Base-by-base conservation (phyloP, 1,140 invertebrate species). In the Bombus haemorrhoidalis region DNA sequence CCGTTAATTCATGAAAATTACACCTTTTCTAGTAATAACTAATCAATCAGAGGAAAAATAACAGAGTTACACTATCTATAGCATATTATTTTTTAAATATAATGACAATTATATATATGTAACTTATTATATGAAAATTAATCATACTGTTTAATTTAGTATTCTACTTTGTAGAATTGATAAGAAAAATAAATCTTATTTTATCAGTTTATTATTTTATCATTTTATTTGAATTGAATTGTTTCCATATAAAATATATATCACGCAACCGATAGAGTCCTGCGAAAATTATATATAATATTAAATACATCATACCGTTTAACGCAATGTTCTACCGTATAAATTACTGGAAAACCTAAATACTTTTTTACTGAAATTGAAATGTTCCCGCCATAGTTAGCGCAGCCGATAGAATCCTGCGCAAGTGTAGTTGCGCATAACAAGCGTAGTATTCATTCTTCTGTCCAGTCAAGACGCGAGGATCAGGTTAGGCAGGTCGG, bases 401-500 rank as follows among this genome's bases (percentile, higher is more conserved):
- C 43, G 62, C 41, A 39, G 57, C 75, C 43, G 81, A 62, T 71
- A 62, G 43, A 64, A 59, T 85, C 39, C 77, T 86, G 88, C 88
- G 86, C 79, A 74, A 43, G 74, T 59, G 78, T 77, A 68, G 86
- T 71, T 80, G 83, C 79, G 88, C 88, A 41, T n/a, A 57, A 73
- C 37, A 57, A 28, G 62, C 75, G 64, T 77, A 82, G 85, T 39
- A 62, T 77, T 69, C 72, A 37, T 41, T 86, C 72, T 76, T 81
- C 47, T 39, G 59, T 32, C 53, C 80, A 82, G 85, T 83, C 85
- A 81, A 76, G 85, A 73, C 80, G 71, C 64, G 85, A 82, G 71
- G 82, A 87, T 91, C 87, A 91, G 91, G 91, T 91, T 89, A 88
- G 87, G 90, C 83, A 87, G 85, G 86, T 92, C 78, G 78, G 72